phyloP scores from a whole-genome alignment of 2,113 vertebrate species.

The Neolamprologus tretocephalus region DNA sequence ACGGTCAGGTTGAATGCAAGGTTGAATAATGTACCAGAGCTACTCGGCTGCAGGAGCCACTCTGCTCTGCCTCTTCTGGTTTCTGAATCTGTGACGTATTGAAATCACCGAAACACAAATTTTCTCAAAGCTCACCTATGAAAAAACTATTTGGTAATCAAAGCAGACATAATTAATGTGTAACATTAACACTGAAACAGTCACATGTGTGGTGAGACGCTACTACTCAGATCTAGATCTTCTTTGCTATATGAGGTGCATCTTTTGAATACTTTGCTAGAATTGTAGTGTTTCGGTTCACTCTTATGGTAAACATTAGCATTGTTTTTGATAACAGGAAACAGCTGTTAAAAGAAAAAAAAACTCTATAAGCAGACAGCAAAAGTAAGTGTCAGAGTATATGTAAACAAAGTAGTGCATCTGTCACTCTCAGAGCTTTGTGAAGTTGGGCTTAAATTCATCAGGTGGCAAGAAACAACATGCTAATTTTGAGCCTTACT shows the following conservation, averaged over 20 bases:
- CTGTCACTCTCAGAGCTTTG: background rate
- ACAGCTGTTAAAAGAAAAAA: background rate
- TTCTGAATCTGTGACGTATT: background rate
- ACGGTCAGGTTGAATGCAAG: slow-evolving; percentile 43
- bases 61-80: slow-evolving; percentile 62
- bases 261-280: background rate
- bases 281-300: background rate
- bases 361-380: background rate
- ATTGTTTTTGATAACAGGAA: background rate
- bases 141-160: background rate
- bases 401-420: background rate
- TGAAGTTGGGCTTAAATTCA: background rate
- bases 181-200: background rate
- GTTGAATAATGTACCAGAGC: slow-evolving; percentile 47
- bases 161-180: background rate
- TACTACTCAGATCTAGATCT: background rate
- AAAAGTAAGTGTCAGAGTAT: background rate
- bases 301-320: background rate
- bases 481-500: background rate
- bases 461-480: background rate
- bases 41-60: slow-evolving; percentile 21
- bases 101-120: background rate
- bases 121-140: background rate
- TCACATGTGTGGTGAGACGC: background rate
- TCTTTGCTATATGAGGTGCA: background rate